Conservation (phyloP, 1,140 invertebrate species). For the Bemisia tabaci region DNA sequence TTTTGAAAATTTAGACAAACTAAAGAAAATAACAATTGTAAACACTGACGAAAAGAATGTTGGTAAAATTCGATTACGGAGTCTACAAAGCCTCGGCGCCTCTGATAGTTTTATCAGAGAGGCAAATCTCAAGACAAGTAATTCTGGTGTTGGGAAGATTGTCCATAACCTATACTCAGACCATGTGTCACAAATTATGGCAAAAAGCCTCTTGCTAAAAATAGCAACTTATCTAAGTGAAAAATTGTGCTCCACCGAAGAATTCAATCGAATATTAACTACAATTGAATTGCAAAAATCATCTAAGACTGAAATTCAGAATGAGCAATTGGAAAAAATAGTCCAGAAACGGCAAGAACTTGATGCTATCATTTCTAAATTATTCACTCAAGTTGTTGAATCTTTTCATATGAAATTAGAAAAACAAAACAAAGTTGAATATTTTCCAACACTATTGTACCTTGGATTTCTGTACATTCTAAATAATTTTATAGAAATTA, state of each 20-base stretch:
- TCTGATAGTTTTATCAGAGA: neutral
- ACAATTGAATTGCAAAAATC: neutral
- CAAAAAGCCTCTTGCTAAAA: neutral
- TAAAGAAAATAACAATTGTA: no score
- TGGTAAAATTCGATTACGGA: neutral
- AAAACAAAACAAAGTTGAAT: neutral
- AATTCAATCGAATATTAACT: neutral
- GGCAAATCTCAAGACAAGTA: neutral
- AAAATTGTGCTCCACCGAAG: neutral
- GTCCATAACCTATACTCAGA: neutral
- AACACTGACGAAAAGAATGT: neutral
- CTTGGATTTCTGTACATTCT: neutral
- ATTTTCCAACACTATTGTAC: neutral
- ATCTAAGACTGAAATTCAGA: neutral
- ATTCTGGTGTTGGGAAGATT: neutral
- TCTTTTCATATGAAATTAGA: neutral
- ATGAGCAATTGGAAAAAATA: neutral
- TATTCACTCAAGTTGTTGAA: neutral
- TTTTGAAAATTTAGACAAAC: no score
- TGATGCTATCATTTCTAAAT: neutral
- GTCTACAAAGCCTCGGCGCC: neutral
- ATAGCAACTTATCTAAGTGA: neutral
- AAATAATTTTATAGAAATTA: neutral
- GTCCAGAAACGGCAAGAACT: neutral
- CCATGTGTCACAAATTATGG: neutral